Percentiles rank a stretch among this genome's conserved stretches.
Conservation (phyloP, 2,797 vertebrate species). For the Poecile montanus region DNA sequence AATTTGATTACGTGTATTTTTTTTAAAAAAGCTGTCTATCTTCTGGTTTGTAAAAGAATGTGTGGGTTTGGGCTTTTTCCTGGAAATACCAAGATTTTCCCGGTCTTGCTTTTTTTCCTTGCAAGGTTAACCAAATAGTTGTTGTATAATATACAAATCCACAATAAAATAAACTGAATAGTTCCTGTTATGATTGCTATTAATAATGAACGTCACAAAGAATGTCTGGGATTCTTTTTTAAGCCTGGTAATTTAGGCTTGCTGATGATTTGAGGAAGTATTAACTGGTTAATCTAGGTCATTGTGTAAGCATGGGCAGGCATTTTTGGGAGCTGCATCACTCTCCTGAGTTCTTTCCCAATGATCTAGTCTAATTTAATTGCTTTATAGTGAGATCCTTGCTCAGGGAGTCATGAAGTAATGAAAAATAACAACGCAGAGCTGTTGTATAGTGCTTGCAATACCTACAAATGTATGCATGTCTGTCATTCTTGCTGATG, state of each 20-base stretch:
- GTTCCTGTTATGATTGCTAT: neutral
- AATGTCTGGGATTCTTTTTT: neutral
- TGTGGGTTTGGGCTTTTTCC: neutral
- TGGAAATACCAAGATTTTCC: neutral
- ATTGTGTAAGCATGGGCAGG: conserved; percentile 17
- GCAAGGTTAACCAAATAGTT: neutral
- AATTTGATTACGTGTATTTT: neutral
- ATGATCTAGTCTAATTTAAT: neutral
- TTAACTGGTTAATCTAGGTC: conserved; percentile 22
- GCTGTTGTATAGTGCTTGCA: conserved; percentile 24
- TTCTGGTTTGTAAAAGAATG: neutral
- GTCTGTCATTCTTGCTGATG: neutral
- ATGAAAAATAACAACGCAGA: conserved; percentile 1
- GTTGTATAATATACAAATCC: neutral
- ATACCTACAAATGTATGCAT: neutral
- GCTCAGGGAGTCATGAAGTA: conserved; percentile 26
- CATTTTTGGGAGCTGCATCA: conserved; percentile 55
- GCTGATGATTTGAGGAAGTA: conserved; percentile 2
- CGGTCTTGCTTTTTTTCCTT: neutral
- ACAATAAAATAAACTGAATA: neutral
- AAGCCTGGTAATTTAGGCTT: neutral
- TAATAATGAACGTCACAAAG: neutral
- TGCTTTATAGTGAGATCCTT: conserved; percentile 9
- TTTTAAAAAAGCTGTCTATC: neutral
- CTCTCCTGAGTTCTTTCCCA: neutral